Base-by-base conservation (phyloP, 2,113 vertebrate genomes). In the Antechinus stuartii region DNA sequence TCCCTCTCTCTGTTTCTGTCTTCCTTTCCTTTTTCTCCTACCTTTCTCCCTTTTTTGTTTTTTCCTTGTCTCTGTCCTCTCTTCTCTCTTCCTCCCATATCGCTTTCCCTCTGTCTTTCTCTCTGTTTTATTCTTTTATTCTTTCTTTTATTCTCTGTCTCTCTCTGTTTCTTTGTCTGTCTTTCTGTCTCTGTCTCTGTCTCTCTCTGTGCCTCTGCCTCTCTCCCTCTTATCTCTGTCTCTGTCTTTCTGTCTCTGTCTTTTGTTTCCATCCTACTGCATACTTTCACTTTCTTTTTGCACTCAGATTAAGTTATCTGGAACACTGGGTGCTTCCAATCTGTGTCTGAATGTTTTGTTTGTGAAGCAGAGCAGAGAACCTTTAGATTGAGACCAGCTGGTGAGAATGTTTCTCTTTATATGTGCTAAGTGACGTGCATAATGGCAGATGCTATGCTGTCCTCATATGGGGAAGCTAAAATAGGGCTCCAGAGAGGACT, bases 341-440 rank as follows among this genome's bases (percentile, higher is more conserved):
- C 94, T 96, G 54, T 89, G n/a, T 8, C 92, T 97, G 56, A 89
- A 95, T 47, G 57, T 95, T 97, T 95, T 91, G 56, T 26, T 92
- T 53, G 46, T 93, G 89, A 84, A 76, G 30, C 42, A 94, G 42
- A 94, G 94, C 57, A 56, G 84, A 90, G 0, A 94, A 53, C 16
- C 56, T 97, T 54, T 91, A 97, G 91, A 68, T 46, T 94, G 93
- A 50, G 84, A 95, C 2, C 91, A 92, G 52, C 54, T 90, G 27
- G 19, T 10, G 47, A 90, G 68, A 68, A 49, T 93, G 46, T 97
- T 91, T 30, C 54, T 93, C 95, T 93, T 56, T 42, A 56, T n/a
- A 84, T 8, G 57, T 95, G 52, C 89, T 54, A 93, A 92, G 2
- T 54, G 53, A 55, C 2, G 0, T 52, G 24, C 56, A 57, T 68